Percentiles rank a stretch among this genome's conserved stretches.
Evolutionary conservation across 2,888 invertebrate species (phyloP).

Genomic region (Formica aserva): DNA sequence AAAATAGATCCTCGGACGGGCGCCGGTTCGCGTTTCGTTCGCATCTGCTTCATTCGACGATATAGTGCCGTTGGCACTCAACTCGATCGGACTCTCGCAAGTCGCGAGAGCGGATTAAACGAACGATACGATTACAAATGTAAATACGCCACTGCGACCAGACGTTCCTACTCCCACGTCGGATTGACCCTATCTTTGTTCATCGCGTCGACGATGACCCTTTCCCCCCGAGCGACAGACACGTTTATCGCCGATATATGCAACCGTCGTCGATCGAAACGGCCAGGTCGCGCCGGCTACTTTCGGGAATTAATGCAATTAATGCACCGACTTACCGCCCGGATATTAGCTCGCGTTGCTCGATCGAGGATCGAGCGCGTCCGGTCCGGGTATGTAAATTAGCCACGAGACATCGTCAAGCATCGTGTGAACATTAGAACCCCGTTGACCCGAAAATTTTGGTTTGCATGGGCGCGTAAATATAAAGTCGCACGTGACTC

Average conservation of each 20-base stretch:
- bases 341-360: constrained; percentile 62
- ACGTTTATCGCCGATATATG: constrained; percentile 19
- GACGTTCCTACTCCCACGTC: constrained; percentile 72
- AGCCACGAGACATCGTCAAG: constrained; percentile 6
- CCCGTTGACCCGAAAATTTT: constrained; percentile 18
- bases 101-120: constrained; percentile 59
- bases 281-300: constrained; percentile 18
- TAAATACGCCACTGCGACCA: constrained; percentile 72
- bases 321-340: constrained; percentile 60
- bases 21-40: neutral
- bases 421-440: constrained; percentile 22
- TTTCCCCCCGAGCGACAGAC: neutral
- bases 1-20: neutral
- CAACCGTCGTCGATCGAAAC: constrained; percentile 26
- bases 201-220: constrained; percentile 63
- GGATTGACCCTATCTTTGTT: constrained; percentile 77
- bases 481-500: neutral
- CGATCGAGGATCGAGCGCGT: constrained; percentile 57
- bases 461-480: neutral
- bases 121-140: constrained; percentile 73
- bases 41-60: constrained; percentile 28
- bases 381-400: constrained; percentile 55
- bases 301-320: constrained; percentile 63
- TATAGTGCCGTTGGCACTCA: constrained; percentile 20
- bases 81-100: constrained; percentile 46